Evolutionary conservation across 2,888 invertebrate species (phyloP).

Genomic region (Agrochola lota): DNA sequence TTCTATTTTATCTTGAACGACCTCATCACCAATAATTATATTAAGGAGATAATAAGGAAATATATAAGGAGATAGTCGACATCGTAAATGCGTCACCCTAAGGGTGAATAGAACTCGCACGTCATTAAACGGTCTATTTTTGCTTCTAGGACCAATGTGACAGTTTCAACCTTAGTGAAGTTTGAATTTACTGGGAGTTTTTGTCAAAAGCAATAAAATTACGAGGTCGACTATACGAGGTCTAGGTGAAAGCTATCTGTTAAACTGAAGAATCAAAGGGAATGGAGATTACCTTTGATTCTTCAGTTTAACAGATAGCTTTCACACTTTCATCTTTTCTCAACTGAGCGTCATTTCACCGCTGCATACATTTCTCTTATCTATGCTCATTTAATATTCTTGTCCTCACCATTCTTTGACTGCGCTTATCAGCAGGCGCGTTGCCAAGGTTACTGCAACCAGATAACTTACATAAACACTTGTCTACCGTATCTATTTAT

Average conservation of each 20-base stretch:
- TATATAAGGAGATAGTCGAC: no score
- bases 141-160: background rate
- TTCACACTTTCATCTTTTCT: background rate
- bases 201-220: background rate
- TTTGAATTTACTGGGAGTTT: background rate
- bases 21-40: background rate
- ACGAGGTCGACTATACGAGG: no score
- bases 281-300: background rate
- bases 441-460: slow-evolving; percentile 56
- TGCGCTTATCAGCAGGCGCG: slow-evolving; percentile 43
- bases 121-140: background rate
- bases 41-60: no score
- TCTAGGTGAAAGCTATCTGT: background rate
- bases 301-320: background rate
- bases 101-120: background rate
- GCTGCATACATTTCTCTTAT: slow-evolving; percentile 38
- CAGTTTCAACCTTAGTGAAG: background rate
- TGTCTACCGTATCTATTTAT: slow-evolving; percentile 25
- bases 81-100: background rate
- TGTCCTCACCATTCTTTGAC: slow-evolving; percentile 45
- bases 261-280: background rate
- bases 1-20: background rate
- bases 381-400: slow-evolving; percentile 42
- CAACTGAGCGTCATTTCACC: background rate
- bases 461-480: slow-evolving; percentile 48